Percentiles rank a stretch among this genome's conserved stretches.
Evolutionary conservation across 2,797 vertebrate genomes (phyloP).

Genomic region (Clamator glandarius): DNA sequence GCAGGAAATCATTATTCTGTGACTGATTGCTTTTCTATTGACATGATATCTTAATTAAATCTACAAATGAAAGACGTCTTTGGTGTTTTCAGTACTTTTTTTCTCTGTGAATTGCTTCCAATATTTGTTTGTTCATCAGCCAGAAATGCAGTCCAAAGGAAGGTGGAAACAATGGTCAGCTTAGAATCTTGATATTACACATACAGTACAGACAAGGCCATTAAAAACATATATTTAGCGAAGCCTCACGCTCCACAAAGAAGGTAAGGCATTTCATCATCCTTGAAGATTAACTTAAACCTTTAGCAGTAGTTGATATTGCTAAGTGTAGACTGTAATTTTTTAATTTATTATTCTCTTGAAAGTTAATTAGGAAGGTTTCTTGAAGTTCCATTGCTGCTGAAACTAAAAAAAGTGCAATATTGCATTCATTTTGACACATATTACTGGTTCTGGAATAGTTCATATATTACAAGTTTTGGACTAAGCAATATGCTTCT

Average conservation of each 20-base stretch:
- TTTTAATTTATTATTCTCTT: neutral
- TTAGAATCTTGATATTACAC: neutral
- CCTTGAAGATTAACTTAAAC: neutral
- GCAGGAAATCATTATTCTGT: constrained; percentile 6
- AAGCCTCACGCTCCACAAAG: neutral
- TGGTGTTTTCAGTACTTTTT: constrained; percentile 11
- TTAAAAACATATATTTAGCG: neutral
- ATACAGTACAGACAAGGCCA: neutral
- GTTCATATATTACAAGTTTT: no score
- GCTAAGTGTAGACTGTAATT: neutral
- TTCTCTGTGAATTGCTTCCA: constrained; percentile 7
- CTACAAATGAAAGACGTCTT: constrained; percentile 22
- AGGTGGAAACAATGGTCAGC: neutral
- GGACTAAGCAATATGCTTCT: neutral
- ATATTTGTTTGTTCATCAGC: constrained; percentile 12
- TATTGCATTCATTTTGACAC: neutral
- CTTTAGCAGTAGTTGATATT: neutral
- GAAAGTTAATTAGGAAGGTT: neutral
- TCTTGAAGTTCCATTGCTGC: neutral
- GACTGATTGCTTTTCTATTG: neutral
- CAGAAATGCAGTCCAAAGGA: constrained; percentile 17
- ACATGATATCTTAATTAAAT: constrained; percentile 46
- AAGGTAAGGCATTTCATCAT: neutral
- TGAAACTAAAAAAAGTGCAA: neutral
- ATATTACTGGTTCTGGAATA: no score